Evolutionary conservation across 2,888 invertebrate genomes (phyloP).

Genomic region (Allophyes oxyacanthae): DNA sequence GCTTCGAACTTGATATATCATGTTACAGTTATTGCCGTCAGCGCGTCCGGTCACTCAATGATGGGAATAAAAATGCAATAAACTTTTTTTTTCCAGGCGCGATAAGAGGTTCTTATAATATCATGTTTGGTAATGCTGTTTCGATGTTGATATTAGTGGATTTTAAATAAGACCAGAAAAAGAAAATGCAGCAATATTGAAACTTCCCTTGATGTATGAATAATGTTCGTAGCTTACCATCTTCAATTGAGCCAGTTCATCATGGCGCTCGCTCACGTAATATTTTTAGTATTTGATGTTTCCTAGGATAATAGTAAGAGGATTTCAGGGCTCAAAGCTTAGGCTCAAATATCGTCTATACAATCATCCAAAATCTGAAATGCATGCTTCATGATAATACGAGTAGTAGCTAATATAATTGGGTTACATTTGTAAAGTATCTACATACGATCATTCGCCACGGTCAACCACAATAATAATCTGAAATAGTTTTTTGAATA

Average conservation of each 20-base stretch:
- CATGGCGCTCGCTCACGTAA: too few relatives aligned
- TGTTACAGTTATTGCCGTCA: conserved; percentile 48
- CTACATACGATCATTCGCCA: not conserved
- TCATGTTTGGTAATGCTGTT: conserved; percentile 12
- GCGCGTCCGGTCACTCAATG: conserved; percentile 40
- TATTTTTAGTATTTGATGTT: not conserved
- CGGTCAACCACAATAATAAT: too few relatives aligned
- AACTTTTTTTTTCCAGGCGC: conserved; percentile 26
- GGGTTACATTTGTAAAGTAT: too few relatives aligned
- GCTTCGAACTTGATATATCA: conserved; percentile 52
- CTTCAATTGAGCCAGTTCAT: not conserved
- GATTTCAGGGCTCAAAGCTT: not conserved
- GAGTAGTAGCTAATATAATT: too few relatives aligned
- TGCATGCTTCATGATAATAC: too few relatives aligned
- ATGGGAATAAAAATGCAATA: conserved; percentile 43
- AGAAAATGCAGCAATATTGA: not conserved
- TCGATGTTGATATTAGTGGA: not conserved
- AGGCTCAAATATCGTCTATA: not conserved
- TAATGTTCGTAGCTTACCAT: not conserved
- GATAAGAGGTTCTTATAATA: conserved; percentile 15
- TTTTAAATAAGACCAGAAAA: not conserved
- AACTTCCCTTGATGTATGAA: not conserved
- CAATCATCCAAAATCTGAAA: not conserved
- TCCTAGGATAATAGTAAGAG: not conserved
- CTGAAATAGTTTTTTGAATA: too few relatives aligned